Evolutionary conservation across 2,113 vertebrate genomes (phyloP), one percentile per base, ranked within the genome.

Genomic region (Sitta europaea): DNA sequence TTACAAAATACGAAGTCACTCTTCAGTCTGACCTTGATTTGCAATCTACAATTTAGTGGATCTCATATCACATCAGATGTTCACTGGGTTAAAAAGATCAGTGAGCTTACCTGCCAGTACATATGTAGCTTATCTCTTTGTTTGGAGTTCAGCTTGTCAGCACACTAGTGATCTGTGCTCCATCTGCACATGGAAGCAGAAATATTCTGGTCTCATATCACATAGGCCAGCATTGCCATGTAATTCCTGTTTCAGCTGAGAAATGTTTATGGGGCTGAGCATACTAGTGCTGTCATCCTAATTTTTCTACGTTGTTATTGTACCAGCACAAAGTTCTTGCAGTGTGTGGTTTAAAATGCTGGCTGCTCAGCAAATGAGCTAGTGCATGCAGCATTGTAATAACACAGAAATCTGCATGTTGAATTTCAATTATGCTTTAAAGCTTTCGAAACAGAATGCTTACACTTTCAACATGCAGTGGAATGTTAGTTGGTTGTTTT

Each of bases 341-440:
- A 92, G 38, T 31, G 76, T 89, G 91, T 74, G 87, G 76, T 78
- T 96, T 94, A 94, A 96, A 97, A 97, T 91, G 94, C 96, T 97
- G 88, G 86, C 92, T 97, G 94, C 95, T 97, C 95, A 95, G 94
- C 92, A 97, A 96, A 96, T 92, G 92, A 96, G 95, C 88, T 94
- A 86, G 91, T 84, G 91, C 95, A 95, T 65, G 36, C 76, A 92
- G 92, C 83, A 94, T 84, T 95, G 95, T 92, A 94, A 96, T 95
- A 95, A 92, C 84, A 94, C 67, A 86, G 90, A 95, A 95, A 95
- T 97, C 92, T 97, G 94, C 94, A 96, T 85, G 87, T 86, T 93
- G 70, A 90, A 87, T 93, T 94, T 92, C 92, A 95, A 92, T 93
- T 95, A 86, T 91, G 86, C 97, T 84, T 65, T 71, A 94, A 93